A percentile compares a stretch with the other conserved stretches of the same genome.
Evolutionary conservation across 1,140 invertebrate species (phyloP).

Genomic region (Lethocerus indicus): DNA sequence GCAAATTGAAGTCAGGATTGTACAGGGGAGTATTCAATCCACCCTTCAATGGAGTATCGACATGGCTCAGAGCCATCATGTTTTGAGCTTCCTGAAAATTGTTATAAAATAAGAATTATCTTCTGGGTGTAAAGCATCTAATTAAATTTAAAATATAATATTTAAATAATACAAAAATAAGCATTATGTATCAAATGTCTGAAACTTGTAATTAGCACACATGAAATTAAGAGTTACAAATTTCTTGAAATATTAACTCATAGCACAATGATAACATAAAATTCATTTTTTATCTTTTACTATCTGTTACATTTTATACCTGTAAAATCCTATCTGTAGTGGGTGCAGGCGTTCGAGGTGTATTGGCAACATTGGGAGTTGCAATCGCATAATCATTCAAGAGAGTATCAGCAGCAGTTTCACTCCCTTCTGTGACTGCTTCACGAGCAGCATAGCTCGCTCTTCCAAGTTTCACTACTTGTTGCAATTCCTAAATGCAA

Average conservation of each 20-base stretch:
- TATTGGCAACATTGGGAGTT: conserved; percentile 53
- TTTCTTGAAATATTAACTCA: too few relatives aligned
- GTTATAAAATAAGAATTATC: neutral
- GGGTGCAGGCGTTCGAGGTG: conserved; percentile 72
- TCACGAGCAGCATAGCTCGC: conserved; percentile 88
- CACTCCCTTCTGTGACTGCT: conserved; percentile 68
- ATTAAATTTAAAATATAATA: conserved; percentile 2
- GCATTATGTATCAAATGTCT: too few relatives aligned
- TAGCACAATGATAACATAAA: too few relatives aligned
- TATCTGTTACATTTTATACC: conserved; percentile 24
- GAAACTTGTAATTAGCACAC: neutral
- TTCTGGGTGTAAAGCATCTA: neutral
- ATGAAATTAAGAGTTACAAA: too few relatives aligned
- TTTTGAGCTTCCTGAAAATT: conserved; percentile 92
- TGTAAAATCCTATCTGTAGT: conserved; percentile 45
- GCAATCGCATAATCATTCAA: conserved; percentile 76
- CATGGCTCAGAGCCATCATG: conserved; percentile 92
- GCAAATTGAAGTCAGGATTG: conserved; percentile 70
- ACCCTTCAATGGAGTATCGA: conserved; percentile 93
- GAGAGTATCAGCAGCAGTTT: conserved; percentile 65
- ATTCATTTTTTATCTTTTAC: too few relatives aligned
- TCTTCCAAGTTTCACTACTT: conserved; percentile 93
- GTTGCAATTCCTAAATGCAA: conserved; percentile 45
- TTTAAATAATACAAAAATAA: too few relatives aligned
- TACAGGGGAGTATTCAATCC: conserved; percentile 86